Evolutionary conservation across 1,140 invertebrate species (phyloP).

Genomic region (Bombyx mandarina): DNA sequence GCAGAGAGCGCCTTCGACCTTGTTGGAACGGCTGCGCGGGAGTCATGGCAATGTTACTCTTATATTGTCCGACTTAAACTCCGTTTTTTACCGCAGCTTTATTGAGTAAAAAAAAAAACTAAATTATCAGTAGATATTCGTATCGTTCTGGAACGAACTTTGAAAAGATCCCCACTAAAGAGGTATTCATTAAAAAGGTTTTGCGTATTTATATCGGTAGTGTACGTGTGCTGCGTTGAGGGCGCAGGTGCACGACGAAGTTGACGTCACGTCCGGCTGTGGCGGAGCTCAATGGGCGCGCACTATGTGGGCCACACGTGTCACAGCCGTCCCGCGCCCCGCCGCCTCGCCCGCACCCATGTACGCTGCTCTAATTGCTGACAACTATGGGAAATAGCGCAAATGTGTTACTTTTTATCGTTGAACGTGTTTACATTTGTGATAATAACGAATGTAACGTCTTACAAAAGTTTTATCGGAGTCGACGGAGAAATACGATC

Average conservation of each 20-base stretch:
- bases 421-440: constrained; percentile 39
- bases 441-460: constrained; percentile 37
- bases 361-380: constrained; percentile 56
- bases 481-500: constrained; percentile 7
- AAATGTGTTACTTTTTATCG: constrained; percentile 55
- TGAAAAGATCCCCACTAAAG: too few relatives aligned
- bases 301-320: constrained; percentile 66
- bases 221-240: constrained; percentile 8
- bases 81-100: too few relatives aligned
- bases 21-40: constrained; percentile 49
- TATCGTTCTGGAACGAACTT: too few relatives aligned
- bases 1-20: constrained; percentile 41
- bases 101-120: too few relatives aligned
- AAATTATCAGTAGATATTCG: too few relatives aligned
- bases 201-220: background rate
- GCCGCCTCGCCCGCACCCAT: constrained; percentile 26
- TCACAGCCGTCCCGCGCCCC: constrained; percentile 18
- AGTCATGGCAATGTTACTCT: constrained; percentile 39
- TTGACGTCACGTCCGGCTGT: constrained; percentile 47
- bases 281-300: constrained; percentile 45
- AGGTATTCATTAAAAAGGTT: too few relatives aligned
- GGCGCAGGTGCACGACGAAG: constrained; percentile 45
- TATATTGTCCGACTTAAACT: constrained; percentile 8
- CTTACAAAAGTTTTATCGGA: constrained; percentile 17
- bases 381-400: constrained; percentile 64